Conservation (phyloP, 2,113 vertebrate genomes). For the Tragelaphus buxtoni region DNA sequence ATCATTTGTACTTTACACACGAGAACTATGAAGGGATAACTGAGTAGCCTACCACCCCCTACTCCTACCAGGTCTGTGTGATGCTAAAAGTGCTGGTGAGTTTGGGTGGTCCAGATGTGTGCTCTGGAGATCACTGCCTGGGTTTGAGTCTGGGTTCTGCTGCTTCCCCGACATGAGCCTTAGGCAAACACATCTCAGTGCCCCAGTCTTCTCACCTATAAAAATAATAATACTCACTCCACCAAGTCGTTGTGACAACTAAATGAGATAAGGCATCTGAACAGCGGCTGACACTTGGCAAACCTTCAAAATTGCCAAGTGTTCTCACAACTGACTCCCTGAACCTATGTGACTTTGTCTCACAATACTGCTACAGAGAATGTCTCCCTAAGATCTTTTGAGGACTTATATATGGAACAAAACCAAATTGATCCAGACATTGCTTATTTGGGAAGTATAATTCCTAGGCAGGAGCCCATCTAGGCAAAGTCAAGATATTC, state of each 20-base stretch:
- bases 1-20: not conserved
- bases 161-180: not conserved
- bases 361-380: not conserved
- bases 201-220: not conserved
- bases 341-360: too few relatives aligned
- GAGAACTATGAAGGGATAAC: not conserved
- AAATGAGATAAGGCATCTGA: not conserved
- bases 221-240: too few relatives aligned
- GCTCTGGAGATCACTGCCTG: not conserved
- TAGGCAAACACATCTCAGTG: not conserved
- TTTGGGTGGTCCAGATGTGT: not conserved
- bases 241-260: not conserved
- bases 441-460: not conserved
- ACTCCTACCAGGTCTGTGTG: not conserved
- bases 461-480: not conserved
- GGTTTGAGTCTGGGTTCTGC: not conserved
- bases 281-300: rapidly evolving
- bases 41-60: too few relatives aligned
- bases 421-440: not conserved
- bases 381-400: not conserved
- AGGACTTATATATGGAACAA: not conserved
- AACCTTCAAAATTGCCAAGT: not conserved
- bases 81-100: not conserved
- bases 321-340: not conserved
- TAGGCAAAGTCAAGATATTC: not conserved